Evolutionary conservation across 2,797 vertebrate genomes (phyloP), one percentile per base, ranked within the genome.

Genomic region (Lutjanus campechanus): DNA sequence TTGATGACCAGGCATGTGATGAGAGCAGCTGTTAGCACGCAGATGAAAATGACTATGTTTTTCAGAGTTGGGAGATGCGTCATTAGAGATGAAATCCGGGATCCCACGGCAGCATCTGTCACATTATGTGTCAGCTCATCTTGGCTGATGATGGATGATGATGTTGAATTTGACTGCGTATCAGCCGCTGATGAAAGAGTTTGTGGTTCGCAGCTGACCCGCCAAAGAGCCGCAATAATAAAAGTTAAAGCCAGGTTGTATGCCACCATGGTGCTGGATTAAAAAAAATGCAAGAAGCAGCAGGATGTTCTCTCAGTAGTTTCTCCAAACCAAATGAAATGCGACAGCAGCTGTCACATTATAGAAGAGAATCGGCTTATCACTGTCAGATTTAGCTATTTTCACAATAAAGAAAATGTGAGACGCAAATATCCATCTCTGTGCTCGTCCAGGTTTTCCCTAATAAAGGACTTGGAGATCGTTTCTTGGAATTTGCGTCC

Each of bases 51-150:
- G 55, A 97, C 97, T 4, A 96, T 92, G 84, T 95, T 97, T 92
- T 97, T 97, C 81, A 98, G 95, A 44, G 96, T 95, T n/a, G 97
- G 96, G 43, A 98, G 96, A 80, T 97, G 95, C 76, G 94, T 95
- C 82, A 96, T 94, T 54, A 97, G 74, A 0, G 93, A 90, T 78
- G 96, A 96, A 73, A 97, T 89, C 69, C 95, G 93, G 76, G 94
- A 95, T 76, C 94, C 96, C 70, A 93, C 76, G 22, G 94, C 76
- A 1, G 72, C 58, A n/a, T 91, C 82, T 1, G 94, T 95, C 58
- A 16, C 69, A 67, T 95, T 95, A 3, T 63, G 59, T 5, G 65
- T 60, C 64, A 25, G 19, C 5, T 75, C 65, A 8, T 89, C 83
- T 9, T 76, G 75, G 53, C 70, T 53, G 59, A 67, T 43, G 74